Base-by-base conservation (phyloP, 2,797 vertebrate species). In the Rachycentron canadum region DNA sequence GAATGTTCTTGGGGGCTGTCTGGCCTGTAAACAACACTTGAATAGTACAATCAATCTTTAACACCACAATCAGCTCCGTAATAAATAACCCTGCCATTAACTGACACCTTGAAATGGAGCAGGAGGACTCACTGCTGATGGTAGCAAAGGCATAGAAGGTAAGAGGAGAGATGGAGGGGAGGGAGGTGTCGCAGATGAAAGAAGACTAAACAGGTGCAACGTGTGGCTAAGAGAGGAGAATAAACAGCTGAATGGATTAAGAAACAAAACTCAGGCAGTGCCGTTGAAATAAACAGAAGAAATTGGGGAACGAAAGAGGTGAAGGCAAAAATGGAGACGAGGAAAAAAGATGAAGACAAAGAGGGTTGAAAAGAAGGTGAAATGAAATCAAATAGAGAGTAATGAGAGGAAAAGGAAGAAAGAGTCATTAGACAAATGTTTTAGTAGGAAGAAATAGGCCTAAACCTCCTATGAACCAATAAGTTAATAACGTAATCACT, bases 11-110 rank as follows among this genome's bases (percentile, higher is more conserved):
- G 0, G 62, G 60, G 50, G 66, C 65, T n/a, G 43, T 41, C 34
- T 38, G 69, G 59, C 45, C 73, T 49, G 52, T 69, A 69, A 87
- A 89, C 82, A 74, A 60, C 58, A 58, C 53, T 78, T 83, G 73
- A 73, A 87, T 38, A 58, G 17, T 32, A 72, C 73, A 64, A 88
- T 86, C 65, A 82, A 80, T 87, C 75, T 89, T 86, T 87, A 69
- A 88, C 63, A 38, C 58, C 28, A 65, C 76, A 69, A 88, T 86
- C 67, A 66, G 23, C 41, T 38, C 43, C 73, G 77, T 62, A 78
- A 86, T 80, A 76, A 84, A 84, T 76, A 62, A 69, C 28, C 55
- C 5, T 64, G 63, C 53, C 25, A 41, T 56, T 52, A 80, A 66
- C 64, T 5, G 1, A 53, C 2, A 7, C 23, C 49, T 23, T 16